These are phyloP conservation scores for Copsychus sechellarum DNA, from an alignment of 2,113 vertebrate genomes.

Conservation along the genomic window DNA sequence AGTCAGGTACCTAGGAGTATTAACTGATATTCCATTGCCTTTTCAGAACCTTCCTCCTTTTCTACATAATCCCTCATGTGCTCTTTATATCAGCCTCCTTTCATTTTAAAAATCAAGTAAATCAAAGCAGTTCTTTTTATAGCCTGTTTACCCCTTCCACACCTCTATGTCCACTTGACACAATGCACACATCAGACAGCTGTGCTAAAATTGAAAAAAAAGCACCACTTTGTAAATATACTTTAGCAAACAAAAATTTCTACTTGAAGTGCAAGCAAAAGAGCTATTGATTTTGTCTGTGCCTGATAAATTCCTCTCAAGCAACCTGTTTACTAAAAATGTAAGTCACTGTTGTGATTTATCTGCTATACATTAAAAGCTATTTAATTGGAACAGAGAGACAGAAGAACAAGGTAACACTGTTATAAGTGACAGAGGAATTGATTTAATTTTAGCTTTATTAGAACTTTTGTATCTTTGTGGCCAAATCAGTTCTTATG, in stretches of 20 bases:
- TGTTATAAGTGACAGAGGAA: not conserved
- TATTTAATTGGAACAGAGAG: slow-evolving; percentile 11
- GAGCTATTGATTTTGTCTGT: slow-evolving; percentile 28
- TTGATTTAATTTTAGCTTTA: slow-evolving; percentile 9
- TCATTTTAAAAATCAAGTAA: not conserved
- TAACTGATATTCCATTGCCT: not conserved
- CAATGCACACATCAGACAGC: not conserved
- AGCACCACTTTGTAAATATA: not conserved
- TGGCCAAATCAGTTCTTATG: not conserved
- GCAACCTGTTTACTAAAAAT: slow-evolving; percentile 12
- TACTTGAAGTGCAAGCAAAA: slow-evolving; percentile 8
- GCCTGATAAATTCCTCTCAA: slow-evolving; percentile 17
- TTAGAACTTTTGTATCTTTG: not conserved
- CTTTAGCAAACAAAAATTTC: not conserved
- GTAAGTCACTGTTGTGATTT: slow-evolving; percentile 20
- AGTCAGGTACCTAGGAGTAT: not conserved
- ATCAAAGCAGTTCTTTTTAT: not conserved
- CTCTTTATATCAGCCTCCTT: not conserved
- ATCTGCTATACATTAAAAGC: not conserved
- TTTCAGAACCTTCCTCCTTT: not conserved
- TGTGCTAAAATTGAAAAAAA: not conserved
- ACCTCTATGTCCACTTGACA: not conserved
- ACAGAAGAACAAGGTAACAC: not conserved
- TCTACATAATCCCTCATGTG: not conserved
- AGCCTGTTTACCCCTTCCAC: not conserved